Evolutionary conservation across 2,797 vertebrate species (phyloP).

Genomic region (Lagorchestes hirsutus): DNA sequence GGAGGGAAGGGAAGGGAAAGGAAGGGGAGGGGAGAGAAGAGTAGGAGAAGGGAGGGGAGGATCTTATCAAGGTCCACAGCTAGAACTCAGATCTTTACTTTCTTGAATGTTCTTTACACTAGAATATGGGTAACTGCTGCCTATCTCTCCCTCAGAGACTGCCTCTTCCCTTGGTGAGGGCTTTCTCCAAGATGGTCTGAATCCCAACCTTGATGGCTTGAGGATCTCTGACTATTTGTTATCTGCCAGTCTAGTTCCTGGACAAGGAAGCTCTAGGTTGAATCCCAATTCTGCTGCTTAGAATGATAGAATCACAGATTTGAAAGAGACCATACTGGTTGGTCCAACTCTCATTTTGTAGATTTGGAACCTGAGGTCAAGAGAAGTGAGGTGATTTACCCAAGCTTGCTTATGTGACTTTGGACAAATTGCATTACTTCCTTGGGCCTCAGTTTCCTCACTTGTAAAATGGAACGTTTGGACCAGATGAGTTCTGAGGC

Average conservation of each 20-base stretch:
- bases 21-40: background rate
- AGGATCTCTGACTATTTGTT: background rate
- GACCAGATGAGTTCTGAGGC: background rate
- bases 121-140: background rate
- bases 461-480: background rate
- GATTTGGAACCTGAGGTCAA: background rate
- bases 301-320: background rate
- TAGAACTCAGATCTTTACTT: background rate
- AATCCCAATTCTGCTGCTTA: background rate
- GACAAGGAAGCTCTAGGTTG: background rate
- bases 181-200: background rate
- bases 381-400: background rate
- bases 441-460: conserved; percentile 16
- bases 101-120: background rate
- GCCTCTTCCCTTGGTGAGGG: background rate
- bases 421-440: background rate
- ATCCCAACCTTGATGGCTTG: background rate
- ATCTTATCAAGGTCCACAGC: background rate
- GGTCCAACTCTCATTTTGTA: background rate
- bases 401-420: background rate
- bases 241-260: background rate
- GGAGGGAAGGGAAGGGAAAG: too few relatives aligned
- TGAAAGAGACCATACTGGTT: background rate
- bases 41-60: background rate
- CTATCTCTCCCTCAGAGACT: background rate